Conservation (phyloP, 1,140 invertebrate species). For the Microplitis demolitor region DNA sequence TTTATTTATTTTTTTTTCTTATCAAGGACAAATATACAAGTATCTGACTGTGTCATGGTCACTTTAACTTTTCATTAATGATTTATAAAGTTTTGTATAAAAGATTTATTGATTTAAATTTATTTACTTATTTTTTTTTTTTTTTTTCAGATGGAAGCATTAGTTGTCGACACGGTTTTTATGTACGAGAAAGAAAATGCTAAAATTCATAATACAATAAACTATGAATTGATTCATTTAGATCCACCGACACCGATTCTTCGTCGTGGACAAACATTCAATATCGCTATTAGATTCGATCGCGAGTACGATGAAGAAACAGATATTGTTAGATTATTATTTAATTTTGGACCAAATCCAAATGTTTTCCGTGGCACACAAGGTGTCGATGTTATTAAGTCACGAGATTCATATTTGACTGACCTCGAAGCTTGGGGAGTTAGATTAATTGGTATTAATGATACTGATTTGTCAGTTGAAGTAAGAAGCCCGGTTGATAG, state of each 20-base stretch:
- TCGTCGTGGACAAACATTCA: constrained; percentile 64
- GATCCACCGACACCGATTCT: constrained; percentile 57
- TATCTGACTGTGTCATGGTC: constrained; percentile 9
- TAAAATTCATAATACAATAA: constrained; percentile 60
- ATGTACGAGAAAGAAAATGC: constrained; percentile 64
- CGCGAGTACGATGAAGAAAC: constrained; percentile 48
- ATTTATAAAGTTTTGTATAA: neutral
- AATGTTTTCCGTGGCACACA: constrained; percentile 49
- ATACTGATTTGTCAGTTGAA: constrained; percentile 46
- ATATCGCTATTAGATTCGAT: constrained; percentile 61
- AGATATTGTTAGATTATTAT: constrained; percentile 50
- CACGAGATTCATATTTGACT: constrained; percentile 39
- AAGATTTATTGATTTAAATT: too few relatives aligned
- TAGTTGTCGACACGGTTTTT: constrained; percentile 59
- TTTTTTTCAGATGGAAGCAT: constrained; percentile 44
- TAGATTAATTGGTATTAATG: constrained; percentile 39
- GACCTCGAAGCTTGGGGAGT: constrained; percentile 55
- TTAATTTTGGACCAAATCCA: constrained; percentile 53
- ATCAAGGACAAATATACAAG: neutral
- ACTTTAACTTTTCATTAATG: neutral
- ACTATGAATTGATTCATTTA: constrained; percentile 62
- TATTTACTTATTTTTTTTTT: neutral
- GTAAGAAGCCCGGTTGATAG: constrained; percentile 54
- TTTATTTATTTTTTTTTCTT: neutral
- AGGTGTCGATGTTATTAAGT: constrained; percentile 44